Conservation (phyloP, 1,140 invertebrate genomes). For the Monomorium pharaonis region DNA sequence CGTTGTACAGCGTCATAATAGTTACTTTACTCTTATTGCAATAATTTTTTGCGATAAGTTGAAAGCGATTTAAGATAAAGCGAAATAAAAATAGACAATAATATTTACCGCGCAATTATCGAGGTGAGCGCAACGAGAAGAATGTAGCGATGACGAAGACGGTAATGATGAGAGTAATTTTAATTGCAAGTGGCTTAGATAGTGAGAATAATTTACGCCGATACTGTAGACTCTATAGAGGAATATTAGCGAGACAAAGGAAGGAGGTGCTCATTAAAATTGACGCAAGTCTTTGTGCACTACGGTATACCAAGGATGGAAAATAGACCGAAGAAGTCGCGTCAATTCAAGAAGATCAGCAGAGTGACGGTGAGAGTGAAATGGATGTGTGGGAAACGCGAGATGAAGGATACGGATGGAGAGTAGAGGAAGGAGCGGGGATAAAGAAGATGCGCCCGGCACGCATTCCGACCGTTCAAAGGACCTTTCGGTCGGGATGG, state of each 20-base stretch:
- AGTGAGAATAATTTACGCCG: background rate
- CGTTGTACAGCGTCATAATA: background rate
- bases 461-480: constrained; percentile 59
- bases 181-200: constrained; percentile 16
- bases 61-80: background rate
- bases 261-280: constrained; percentile 10
- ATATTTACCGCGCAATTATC: constrained; percentile 11
- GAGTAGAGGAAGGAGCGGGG: constrained; percentile 36
- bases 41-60: constrained; percentile 11
- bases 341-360: background rate
- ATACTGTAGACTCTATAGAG: constrained; percentile 60
- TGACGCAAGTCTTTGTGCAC: background rate
- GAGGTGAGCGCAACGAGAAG: background rate
- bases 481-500: constrained; percentile 31
- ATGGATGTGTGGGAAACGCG: background rate
- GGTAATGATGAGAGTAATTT: constrained; percentile 21
- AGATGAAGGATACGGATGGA: constrained; percentile 10
- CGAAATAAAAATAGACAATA: background rate
- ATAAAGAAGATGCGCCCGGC: constrained; percentile 40
- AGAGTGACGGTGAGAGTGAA: constrained; percentile 38
- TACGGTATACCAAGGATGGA: background rate
- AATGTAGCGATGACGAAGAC: background rate
- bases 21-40: background rate
- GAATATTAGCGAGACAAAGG: background rate
- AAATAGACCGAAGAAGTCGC: background rate